These are phyloP conservation scores for Anarhynchus alexandrinus DNA, from an alignment of 2,113 vertebrate species.

Conservation along the genomic window DNA sequence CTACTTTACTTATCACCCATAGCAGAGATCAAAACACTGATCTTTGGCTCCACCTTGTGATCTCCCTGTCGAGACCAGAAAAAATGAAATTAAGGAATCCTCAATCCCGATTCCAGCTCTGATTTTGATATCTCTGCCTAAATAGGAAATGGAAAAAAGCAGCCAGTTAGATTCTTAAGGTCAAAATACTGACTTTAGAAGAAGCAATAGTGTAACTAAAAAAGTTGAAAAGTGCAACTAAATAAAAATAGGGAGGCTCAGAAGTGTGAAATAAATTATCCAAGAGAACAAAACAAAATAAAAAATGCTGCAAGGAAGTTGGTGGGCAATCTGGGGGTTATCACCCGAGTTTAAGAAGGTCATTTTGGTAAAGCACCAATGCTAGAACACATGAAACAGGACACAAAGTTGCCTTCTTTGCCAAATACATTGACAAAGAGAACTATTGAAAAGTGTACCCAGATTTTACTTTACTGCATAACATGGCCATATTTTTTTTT, in stretches of 20 bases:
- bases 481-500: background rate
- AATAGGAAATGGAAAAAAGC: background rate
- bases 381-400: background rate
- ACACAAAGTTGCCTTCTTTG: background rate
- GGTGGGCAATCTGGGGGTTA: fast-evolving
- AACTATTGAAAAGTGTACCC: background rate
- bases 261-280: background rate
- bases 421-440: background rate
- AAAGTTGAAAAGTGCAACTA: background rate
- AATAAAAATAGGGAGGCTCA: background rate
- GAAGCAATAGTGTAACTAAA: background rate
- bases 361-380: background rate
- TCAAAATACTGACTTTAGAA: background rate
- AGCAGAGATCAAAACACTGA: background rate
- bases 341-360: background rate
- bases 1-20: no score
- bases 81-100: background rate
- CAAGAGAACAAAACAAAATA: background rate
- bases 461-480: background rate
- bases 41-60: slow-evolving; percentile 42
- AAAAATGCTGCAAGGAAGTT: background rate
- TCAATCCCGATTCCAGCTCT: background rate
- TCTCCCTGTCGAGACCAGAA: fast-evolving
- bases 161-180: background rate
- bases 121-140: background rate